Evolutionary conservation across 2,888 invertebrate genomes (phyloP).

Genomic region (Blomia tropicalis): DNA sequence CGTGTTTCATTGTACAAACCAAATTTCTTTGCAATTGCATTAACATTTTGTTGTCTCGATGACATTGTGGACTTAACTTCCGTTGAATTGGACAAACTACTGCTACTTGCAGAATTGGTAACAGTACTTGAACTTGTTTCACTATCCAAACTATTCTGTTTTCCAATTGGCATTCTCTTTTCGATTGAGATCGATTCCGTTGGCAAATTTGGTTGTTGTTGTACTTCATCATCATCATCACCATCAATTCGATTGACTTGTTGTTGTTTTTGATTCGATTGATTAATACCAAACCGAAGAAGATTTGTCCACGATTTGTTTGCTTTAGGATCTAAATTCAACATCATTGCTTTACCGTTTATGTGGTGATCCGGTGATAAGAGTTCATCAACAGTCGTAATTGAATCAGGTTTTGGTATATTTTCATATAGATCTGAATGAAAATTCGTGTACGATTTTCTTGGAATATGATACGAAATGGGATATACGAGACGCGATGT

Average conservation of each 20-base stretch:
- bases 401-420: constrained; percentile 61
- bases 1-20: background rate
- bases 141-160: no score
- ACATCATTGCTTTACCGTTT: no score
- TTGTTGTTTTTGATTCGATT: background rate
- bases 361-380: constrained; percentile 51
- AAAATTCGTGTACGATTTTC: constrained; percentile 81
- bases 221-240: no score
- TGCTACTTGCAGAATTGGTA: no score
- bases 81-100: background rate
- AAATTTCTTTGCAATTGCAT: background rate
- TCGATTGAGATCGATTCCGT: background rate
- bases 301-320: constrained; percentile 5
- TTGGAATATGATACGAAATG: constrained; percentile 80
- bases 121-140: no score
- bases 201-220: background rate
- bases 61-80: background rate
- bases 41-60: background rate
- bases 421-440: constrained; percentile 87
- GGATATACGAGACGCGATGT: constrained; percentile 72
- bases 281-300: background rate
- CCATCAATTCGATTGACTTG: no score
- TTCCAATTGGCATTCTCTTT: no score
- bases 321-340: constrained; percentile 12
- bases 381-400: constrained; percentile 66